Evolutionary conservation across 53 echinoderm and acorn worm species (phyloP).

Genomic region (Astropecten irregularis): DNA sequence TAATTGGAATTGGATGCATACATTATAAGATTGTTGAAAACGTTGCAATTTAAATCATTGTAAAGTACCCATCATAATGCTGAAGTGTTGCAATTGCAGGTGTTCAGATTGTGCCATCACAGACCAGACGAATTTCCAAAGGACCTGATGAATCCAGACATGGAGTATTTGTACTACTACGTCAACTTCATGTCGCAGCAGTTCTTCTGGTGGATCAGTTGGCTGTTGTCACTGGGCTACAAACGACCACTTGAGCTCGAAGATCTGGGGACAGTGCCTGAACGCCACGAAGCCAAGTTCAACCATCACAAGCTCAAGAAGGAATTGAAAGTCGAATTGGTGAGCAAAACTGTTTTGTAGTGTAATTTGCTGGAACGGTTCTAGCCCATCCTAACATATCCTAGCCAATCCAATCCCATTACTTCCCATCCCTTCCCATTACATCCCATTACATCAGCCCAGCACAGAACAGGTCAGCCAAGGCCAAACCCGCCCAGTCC

Average conservation of each 20-base stretch:
- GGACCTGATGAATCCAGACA: constrained; percentile 67
- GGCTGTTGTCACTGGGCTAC: constrained; percentile 72
- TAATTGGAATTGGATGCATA: too few species aligned
- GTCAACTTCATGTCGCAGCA: constrained; percentile 77
- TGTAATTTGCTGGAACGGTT: not conserved
- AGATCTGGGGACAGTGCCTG: constrained; percentile 59
- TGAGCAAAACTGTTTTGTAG: not conserved
- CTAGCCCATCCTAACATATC: not conserved
- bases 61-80: too few species aligned
- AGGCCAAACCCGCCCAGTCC: not conserved
- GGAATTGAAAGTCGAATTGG: constrained; percentile 75
- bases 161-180: constrained; percentile 79
- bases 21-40: too few species aligned
- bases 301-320: constrained; percentile 68
- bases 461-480: not conserved
- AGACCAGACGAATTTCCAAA: constrained; percentile 36
- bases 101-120: constrained; percentile 30
- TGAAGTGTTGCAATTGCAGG: too few species aligned
- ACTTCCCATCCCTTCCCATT: too few species aligned
- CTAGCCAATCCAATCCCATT: not conserved
- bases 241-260: constrained; percentile 63
- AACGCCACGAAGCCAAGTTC: constrained; percentile 50
- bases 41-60: too few species aligned
- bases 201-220: constrained; percentile 85
- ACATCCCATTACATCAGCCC: not conserved